These are phyloP conservation scores for Gambelia wislizenii DNA, from an alignment of 2,797 vertebrate species.

Conservation along the genomic window DNA sequence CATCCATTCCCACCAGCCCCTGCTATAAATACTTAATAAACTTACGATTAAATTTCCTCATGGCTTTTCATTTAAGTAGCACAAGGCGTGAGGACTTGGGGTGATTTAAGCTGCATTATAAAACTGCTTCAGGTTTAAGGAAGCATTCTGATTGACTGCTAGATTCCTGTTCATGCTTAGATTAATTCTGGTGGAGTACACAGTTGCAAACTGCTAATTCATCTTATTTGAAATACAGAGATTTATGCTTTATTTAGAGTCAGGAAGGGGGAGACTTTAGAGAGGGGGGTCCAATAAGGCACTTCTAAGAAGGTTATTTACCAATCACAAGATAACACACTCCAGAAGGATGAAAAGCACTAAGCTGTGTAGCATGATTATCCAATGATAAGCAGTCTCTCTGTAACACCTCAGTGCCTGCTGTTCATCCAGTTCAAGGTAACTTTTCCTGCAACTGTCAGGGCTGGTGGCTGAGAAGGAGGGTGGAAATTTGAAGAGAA, in stretches of 20 bases:
- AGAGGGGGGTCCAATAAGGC: constrained; percentile 60
- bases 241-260: constrained; percentile 59
- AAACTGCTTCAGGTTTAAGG: constrained; percentile 68
- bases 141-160: constrained; percentile 70
- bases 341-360: constrained; percentile 57
- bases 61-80: constrained; percentile 73
- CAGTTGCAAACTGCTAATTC: constrained; percentile 70
- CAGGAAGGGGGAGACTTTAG: neutral
- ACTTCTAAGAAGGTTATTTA: constrained; percentile 69
- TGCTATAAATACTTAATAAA: constrained; percentile 72
- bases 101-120: constrained; percentile 70
- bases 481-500: neutral
- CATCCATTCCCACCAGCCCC: constrained; percentile 35
- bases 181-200: constrained; percentile 72
- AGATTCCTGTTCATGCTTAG: constrained; percentile 69
- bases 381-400: constrained; percentile 57
- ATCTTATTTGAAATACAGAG: constrained; percentile 60
- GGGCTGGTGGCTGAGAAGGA: neutral
- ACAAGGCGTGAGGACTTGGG: constrained; percentile 60
- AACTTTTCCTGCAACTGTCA: constrained; percentile 51
- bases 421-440: constrained; percentile 69
- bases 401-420: constrained; percentile 66
- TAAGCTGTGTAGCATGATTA: constrained; percentile 56
- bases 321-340: constrained; percentile 66
- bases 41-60: constrained; percentile 72